A percentile compares a stretch with the other conserved stretches of the same genome.
Conservation (phyloP, 2,113 vertebrate genomes). For the Dromiciops gliroides region DNA sequence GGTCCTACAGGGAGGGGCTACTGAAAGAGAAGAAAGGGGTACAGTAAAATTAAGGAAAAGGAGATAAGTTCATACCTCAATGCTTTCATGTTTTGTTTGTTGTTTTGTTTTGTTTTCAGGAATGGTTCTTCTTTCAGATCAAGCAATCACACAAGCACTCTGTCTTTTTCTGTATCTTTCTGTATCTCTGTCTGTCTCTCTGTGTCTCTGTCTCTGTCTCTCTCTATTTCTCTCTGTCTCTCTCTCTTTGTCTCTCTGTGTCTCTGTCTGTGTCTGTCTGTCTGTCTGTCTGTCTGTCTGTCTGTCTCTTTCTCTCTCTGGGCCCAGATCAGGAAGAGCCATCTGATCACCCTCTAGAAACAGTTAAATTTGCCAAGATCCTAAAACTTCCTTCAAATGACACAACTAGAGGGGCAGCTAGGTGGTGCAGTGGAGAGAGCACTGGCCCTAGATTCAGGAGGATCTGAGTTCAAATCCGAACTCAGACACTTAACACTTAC, state of each 20-base stretch:
- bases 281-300: too few relatives aligned
- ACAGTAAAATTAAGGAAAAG: conserved; percentile 22
- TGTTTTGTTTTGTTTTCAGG: neutral
- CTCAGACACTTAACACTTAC: too few relatives aligned
- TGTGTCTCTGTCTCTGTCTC: too few relatives aligned
- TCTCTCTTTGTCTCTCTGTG: too few relatives aligned
- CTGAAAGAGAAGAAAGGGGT: conserved; percentile 35
- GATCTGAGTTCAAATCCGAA: too few relatives aligned
- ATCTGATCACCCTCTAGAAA: neutral
- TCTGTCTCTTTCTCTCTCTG: too few relatives aligned
- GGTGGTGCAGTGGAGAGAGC: too few relatives aligned
- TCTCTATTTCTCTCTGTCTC: too few relatives aligned
- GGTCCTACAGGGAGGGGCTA: conserved; percentile 1
- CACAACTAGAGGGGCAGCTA: too few relatives aligned
- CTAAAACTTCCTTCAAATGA: neutral
- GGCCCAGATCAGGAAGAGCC: neutral
- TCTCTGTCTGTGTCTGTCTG: too few relatives aligned
- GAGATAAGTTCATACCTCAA: neutral
- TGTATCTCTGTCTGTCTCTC: too few relatives aligned
- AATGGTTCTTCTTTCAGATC: neutral
- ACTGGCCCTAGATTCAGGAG: too few relatives aligned
- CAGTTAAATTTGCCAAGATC: neutral
- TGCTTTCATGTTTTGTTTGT: neutral
- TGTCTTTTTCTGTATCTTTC: neutral
- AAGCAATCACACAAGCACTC: neutral